These are phyloP conservation scores for Cyclophora albipunctata DNA, from an alignment of 2,888 invertebrate species.

Conservation along the genomic window DNA sequence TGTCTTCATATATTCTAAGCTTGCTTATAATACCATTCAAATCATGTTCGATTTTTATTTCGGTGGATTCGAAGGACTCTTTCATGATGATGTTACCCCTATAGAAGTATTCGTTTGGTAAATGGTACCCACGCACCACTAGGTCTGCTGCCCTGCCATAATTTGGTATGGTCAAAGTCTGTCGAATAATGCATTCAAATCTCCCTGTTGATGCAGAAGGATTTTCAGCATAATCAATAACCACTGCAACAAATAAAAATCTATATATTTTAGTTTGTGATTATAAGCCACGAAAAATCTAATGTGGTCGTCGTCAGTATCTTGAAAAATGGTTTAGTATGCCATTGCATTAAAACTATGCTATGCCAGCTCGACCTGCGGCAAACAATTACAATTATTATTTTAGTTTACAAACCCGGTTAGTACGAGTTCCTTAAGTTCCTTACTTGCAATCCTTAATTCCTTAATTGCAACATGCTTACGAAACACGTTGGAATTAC, in stretches of 20 bases:
- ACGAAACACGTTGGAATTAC: too few relatives aligned
- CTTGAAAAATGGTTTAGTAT: too few relatives aligned
- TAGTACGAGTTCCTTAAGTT: too few relatives aligned
- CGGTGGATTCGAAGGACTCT: conserved; percentile 28
- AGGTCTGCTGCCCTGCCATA: conserved; percentile 41
- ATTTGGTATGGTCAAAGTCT: conserved; percentile 45
- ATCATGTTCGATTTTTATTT: conserved; percentile 36
- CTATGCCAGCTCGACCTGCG: too few relatives aligned
- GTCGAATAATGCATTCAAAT: conserved; percentile 74
- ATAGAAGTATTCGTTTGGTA: conserved; percentile 54
- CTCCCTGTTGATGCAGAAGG: conserved; percentile 69
- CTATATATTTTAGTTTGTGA: neutral
- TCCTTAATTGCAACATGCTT: too few relatives aligned
- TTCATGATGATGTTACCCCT: conserved; percentile 40
- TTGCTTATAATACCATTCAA: conserved; percentile 33
- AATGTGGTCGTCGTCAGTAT: too few relatives aligned
- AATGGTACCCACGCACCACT: conserved; percentile 35
- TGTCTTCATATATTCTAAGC: conserved; percentile 25
- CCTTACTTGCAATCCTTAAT: too few relatives aligned
- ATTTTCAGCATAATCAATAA: conserved; percentile 63
- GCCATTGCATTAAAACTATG: too few relatives aligned
- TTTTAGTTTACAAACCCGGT: too few relatives aligned
- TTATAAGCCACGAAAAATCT: neutral
- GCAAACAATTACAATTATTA: too few relatives aligned
- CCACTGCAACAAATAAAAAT: conserved; percentile 52